A percentile compares a stretch with the other conserved stretches of the same genome.
Evolutionary conservation across 2,797 vertebrate species (phyloP).

Genomic region (Urophycis tenuis): DNA sequence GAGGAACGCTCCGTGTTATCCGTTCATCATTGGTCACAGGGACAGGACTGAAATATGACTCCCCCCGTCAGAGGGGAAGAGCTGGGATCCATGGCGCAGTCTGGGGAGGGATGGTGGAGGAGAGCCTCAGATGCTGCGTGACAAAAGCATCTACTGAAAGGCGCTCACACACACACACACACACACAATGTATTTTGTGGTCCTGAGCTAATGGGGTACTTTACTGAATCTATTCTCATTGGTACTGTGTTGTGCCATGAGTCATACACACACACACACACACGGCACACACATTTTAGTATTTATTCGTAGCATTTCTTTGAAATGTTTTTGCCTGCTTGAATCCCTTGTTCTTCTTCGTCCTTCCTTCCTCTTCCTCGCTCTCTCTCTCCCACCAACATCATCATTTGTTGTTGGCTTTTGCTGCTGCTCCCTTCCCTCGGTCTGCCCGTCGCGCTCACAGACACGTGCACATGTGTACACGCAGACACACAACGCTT

Average conservation of each 20-base stretch:
- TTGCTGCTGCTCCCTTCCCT: neutral
- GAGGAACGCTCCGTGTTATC: too few species aligned
- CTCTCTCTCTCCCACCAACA: neutral
- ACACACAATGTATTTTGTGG: neutral
- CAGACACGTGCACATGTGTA: neutral
- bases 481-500: slow-evolving; percentile 10
- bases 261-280: neutral
- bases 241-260: neutral
- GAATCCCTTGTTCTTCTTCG: neutral
- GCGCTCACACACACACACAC: neutral
- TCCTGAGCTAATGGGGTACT: neutral
- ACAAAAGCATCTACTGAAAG: neutral
- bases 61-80: neutral
- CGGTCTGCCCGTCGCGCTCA: neutral
- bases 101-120: too few species aligned
- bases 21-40: too few species aligned
- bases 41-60: too few species aligned
- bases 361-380: too few species aligned
- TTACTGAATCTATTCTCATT: neutral
- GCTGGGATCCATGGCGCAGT: too few species aligned
- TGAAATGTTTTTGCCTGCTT: too few species aligned
- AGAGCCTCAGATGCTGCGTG: neutral
- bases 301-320: neutral
- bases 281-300: neutral
- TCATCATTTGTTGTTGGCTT: neutral